Evolutionary conservation across 2,113 vertebrate species (phyloP).

Genomic region (Benitochromis conjunctus): DNA sequence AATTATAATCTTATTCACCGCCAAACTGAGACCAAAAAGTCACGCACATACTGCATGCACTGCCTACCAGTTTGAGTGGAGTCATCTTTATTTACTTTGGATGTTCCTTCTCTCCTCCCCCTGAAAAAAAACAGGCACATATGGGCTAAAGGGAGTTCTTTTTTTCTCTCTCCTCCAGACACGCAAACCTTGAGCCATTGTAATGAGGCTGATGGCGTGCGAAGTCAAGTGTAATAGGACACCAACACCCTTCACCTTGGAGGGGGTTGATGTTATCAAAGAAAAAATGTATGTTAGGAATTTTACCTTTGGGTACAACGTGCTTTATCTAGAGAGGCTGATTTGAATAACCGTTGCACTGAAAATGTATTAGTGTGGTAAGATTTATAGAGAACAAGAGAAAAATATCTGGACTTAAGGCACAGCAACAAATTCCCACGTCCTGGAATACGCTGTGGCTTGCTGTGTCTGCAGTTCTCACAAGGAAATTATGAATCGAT

Average conservation of each 20-base stretch:
- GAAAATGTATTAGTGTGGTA: not conserved
- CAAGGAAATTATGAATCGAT: not conserved
- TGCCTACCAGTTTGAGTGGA: not conserved
- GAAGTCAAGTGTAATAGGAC: conserved; percentile 32
- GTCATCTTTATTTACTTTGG: conserved; percentile 10
- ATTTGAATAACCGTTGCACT: not conserved
- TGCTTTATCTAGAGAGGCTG: not conserved
- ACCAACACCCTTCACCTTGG: conserved; percentile 14
- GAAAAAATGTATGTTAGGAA: not conserved
- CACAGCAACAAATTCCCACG: not conserved
- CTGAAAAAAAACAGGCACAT: not conserved
- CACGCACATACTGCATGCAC: not conserved
- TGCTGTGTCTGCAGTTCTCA: not conserved
- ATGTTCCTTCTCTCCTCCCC: not conserved
- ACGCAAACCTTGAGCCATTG: not conserved
- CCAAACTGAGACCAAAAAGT: not conserved
- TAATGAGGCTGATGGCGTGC: conserved; percentile 22
- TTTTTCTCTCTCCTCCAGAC: not conserved
- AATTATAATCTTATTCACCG: not conserved
- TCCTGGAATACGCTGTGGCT: not conserved
- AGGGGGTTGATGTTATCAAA: conserved; percentile 28
- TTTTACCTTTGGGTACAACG: not conserved
- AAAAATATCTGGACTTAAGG: not conserved
- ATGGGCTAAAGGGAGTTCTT: not conserved
- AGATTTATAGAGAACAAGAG: not conserved